Evolutionary conservation across 2,888 invertebrate genomes (phyloP), one percentile per base, ranked within the genome.

Genomic region (Hylaea fasciaria): DNA sequence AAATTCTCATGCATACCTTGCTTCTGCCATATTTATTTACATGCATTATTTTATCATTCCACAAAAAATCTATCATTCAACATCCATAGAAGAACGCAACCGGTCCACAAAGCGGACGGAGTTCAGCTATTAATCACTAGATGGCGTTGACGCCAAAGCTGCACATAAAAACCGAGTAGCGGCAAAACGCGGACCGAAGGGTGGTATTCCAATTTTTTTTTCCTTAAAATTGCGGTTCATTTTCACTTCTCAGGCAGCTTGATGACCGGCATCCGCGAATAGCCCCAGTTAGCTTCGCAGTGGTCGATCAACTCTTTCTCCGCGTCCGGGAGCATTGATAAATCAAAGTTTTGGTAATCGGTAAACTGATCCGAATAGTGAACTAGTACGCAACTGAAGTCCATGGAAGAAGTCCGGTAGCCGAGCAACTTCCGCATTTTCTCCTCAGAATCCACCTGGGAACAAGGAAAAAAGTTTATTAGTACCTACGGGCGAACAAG

Each of bases 231-330:
- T 51, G 60, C 62, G 65, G 53, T 64, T 65, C 64, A 22, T 50
- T 67, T 86, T 93, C 94, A 94, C 91, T 94, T 93, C 76, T 92
- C 93, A 2, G 95, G 95, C 50, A 95, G 82, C 81, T 94, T 94
- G 65, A 95, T 93, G 57, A 95, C 93, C 62, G 95, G 95, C 68
- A 93, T 89, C 66, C 94, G 93, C 37, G 93, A 91, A 72, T 93
- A 93, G 65, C 94, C 94, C 93, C 95, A 93, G 62, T 93, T 94
- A 64, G 92, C 92, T 75, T 95, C 95, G 74, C 95, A 95, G 78
- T 94, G 94, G 67, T 95, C 94, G 28, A 95, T 93, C 69, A 95
- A 75, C 50, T 93, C 90, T 74, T 93, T 94, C 75, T 95, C 95
- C 0, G 93, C 83, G 29, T 94, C 93, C 0, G 94, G 93, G 47